Percentiles rank a stretch among this genome's conserved stretches.
These are phyloP conservation scores for Aelia acuminata DNA, from an alignment of 2,888 invertebrate species.

Conservation along the genomic window DNA sequence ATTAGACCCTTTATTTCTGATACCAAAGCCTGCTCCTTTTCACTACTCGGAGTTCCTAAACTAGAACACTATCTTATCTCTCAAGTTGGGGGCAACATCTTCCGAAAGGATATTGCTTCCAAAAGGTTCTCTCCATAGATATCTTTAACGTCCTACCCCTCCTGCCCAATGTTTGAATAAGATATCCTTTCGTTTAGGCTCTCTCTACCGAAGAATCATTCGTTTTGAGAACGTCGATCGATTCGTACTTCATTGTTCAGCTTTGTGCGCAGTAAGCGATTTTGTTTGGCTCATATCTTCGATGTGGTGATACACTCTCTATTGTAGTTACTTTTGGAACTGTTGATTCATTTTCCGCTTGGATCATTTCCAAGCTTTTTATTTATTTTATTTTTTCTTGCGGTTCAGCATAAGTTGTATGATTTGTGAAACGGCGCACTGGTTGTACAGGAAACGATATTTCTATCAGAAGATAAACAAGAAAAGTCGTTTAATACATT, in stretches of 20 bases:
- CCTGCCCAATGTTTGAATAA: background rate
- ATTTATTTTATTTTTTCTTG: background rate
- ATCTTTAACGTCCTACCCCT: background rate
- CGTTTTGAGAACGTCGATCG: background rate
- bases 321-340: conserved; percentile 46
- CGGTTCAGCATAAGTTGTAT: background rate
- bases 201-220: background rate
- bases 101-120: background rate
- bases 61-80: background rate
- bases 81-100: conserved; percentile 11
- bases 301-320: conserved; percentile 1
- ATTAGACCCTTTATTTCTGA: background rate
- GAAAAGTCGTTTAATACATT: background rate
- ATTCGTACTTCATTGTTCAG: background rate
- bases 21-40: background rate
- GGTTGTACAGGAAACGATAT: conserved; percentile 20
- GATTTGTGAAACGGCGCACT: conserved; percentile 23
- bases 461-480: background rate
- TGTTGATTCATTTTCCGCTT: conserved; percentile 43
- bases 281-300: background rate
- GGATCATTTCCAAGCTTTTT: conserved; percentile 5
- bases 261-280: background rate
- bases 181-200: background rate
- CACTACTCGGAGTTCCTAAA: background rate
- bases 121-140: conserved; percentile 36